Percentiles rank a stretch among this genome's conserved stretches.
phyloP scores from a whole-genome alignment of 2,113 vertebrate species.

The Lasiurus borealis region DNA sequence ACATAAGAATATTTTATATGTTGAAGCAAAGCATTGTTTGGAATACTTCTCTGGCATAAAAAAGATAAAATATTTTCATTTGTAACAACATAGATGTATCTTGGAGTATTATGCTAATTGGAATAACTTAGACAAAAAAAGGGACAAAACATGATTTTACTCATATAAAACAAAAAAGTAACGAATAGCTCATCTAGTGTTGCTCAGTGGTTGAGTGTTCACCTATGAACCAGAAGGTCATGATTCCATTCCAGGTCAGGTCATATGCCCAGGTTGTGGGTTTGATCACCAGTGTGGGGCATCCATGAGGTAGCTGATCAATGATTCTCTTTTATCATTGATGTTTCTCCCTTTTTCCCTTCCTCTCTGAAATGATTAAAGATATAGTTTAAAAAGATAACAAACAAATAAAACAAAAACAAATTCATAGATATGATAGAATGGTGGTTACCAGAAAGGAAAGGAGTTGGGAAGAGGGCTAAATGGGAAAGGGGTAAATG shows the following conservation, averaged over 20 bases:
- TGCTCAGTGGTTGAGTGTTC: no score
- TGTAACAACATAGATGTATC: neutral
- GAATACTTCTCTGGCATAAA: neutral
- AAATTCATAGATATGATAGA: neutral
- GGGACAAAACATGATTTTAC: neutral
- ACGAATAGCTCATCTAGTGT: neutral
- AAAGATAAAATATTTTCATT: neutral
- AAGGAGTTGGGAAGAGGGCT: neutral
- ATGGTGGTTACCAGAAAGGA: neutral
- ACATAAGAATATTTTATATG: neutral
- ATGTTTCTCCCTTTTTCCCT: no score
- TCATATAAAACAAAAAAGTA: neutral
- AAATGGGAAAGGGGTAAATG: neutral
- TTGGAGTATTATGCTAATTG: neutral
- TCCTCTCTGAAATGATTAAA: no score
- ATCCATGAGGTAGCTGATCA: no score
- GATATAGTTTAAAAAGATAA: no score
- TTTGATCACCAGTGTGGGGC: no score
- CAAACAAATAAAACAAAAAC: neutral
- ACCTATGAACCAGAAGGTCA: no score
- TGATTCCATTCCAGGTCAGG: no score
- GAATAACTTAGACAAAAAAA: neutral
- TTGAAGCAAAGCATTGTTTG: constrained; percentile 27
- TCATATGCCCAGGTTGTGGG: no score
- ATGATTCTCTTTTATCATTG: no score